Evolutionary conservation across 2,113 vertebrate genomes (phyloP), one percentile per base, ranked within the genome.

Genomic region (Xenus cinereus): DNA sequence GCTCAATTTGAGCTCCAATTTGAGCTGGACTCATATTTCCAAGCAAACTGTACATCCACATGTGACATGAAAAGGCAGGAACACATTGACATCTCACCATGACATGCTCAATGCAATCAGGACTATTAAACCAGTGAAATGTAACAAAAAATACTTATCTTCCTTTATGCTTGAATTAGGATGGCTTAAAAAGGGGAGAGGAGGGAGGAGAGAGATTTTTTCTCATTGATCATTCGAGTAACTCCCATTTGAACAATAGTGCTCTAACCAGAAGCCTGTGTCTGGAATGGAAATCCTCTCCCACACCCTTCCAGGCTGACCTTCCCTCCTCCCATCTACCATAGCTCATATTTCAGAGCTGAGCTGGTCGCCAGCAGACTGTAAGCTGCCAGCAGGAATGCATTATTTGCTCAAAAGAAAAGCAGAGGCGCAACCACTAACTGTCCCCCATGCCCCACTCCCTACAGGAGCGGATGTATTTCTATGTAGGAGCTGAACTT

Each of bases 331-430:
- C 75, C 74, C 66, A 35, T 74, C 76, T 78, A 86, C 87, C 23
- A 59, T 66, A 75, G 89, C 79, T 96, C 75, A 0, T 86, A 96
- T 96, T 97, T 97, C 87, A 95, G 94, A 92, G 90, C 43, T 81
- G 94, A 96, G 60, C 75, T 93, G 63, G 28, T 73, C 0, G 6
- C 62, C 79, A 81, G 57, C 69, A 82, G 76, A 59, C 78, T 94
- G 26, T 77, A 74, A 84, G 43, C 81, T 95, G 63, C 91, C 75
- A 48, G 51, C 27, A 94, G 46, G 60, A 90, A 84, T 3, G 2
- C 59, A 37, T 75, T 78, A 78, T 84, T 91, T 93, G 50, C 62
- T 96, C 30, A 50, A 35, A 92, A 94, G 53, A 90, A 80, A 94
- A 87, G 56, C 24, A 50, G 48, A 93, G 41, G 28, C 2, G 0